phyloP scores from a whole-genome alignment of 2,888 invertebrate genomes.

The Nemoura dubitans region DNA sequence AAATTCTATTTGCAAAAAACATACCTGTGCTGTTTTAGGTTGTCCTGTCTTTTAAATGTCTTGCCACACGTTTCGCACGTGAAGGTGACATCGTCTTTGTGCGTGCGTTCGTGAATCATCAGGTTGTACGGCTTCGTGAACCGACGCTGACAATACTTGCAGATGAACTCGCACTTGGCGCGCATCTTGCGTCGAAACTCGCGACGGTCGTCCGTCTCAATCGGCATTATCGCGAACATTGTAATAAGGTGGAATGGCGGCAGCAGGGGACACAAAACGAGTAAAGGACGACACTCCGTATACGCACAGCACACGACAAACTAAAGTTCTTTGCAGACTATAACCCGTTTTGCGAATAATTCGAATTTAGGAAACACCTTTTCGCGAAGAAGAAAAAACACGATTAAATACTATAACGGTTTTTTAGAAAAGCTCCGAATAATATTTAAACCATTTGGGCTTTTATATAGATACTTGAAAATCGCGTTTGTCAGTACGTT shows the following conservation, averaged over 20 bases:
- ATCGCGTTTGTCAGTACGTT: not conserved
- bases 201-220: slow-evolving; percentile 86
- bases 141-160: slow-evolving; percentile 96
- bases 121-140: slow-evolving; percentile 99
- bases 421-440: not conserved
- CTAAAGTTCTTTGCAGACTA: not conserved
- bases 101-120: slow-evolving; percentile 97
- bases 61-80: slow-evolving; percentile 98
- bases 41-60: slow-evolving; percentile 97
- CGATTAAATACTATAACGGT: not conserved
- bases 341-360: not conserved
- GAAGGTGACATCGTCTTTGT: slow-evolving; percentile 96
- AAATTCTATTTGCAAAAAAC: not conserved
- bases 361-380: not conserved
- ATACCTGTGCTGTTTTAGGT: slow-evolving; percentile 93
- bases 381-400: not conserved
- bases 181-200: slow-evolving; percentile 89
- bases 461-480: not conserved
- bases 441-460: not conserved
- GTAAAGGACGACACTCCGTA: slow-evolving; percentile 23
- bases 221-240: slow-evolving; percentile 92
- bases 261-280: slow-evolving; percentile 40
- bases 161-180: slow-evolving; percentile 97
- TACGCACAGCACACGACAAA: slow-evolving; percentile 3
- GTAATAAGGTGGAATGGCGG: slow-evolving; percentile 61